Percentiles rank a stretch among this genome's conserved stretches.
Evolutionary conservation across 2,888 invertebrate species (phyloP).

Genomic region (Xanthorhoe designata): DNA sequence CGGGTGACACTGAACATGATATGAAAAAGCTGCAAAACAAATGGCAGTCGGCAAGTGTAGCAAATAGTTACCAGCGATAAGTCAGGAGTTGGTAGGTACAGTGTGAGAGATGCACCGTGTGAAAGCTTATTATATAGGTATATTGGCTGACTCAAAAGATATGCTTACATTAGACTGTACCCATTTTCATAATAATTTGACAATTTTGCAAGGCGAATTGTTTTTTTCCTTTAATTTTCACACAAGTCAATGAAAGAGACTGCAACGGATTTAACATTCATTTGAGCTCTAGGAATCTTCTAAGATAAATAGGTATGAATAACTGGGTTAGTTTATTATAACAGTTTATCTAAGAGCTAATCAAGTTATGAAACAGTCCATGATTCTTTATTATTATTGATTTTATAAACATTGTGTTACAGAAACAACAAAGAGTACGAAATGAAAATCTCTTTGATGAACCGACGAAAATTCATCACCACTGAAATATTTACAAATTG

Average conservation of each 20-base stretch:
- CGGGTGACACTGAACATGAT: conserved; percentile 19
- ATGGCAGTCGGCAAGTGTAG: conserved; percentile 20
- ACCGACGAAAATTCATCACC: conserved; percentile 13
- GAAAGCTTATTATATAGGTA: conserved; percentile 1
- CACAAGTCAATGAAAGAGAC: too few relatives aligned
- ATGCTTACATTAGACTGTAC: too few relatives aligned
- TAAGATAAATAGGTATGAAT: too few relatives aligned
- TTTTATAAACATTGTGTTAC: too few relatives aligned
- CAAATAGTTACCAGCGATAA: conserved; percentile 3
- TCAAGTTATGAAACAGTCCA: neutral
- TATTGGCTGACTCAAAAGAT: neutral
- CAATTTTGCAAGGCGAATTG: too few relatives aligned
- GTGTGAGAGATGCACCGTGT: conserved; percentile 5
- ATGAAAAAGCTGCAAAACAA: conserved; percentile 11
- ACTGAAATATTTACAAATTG: conserved; percentile 6
- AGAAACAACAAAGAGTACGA: neutral
- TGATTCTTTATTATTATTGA: neutral
- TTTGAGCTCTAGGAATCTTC: too few relatives aligned
- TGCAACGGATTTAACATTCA: too few relatives aligned
- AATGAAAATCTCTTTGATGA: neutral
- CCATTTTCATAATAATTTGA: too few relatives aligned
- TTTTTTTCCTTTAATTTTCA: too few relatives aligned
- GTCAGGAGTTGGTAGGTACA: too few relatives aligned
- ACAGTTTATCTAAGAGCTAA: too few relatives aligned
- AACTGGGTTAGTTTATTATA: too few relatives aligned